phyloP scores from a whole-genome alignment of 2,797 vertebrate genomes.

The Rhadinocentrus ornatus region DNA sequence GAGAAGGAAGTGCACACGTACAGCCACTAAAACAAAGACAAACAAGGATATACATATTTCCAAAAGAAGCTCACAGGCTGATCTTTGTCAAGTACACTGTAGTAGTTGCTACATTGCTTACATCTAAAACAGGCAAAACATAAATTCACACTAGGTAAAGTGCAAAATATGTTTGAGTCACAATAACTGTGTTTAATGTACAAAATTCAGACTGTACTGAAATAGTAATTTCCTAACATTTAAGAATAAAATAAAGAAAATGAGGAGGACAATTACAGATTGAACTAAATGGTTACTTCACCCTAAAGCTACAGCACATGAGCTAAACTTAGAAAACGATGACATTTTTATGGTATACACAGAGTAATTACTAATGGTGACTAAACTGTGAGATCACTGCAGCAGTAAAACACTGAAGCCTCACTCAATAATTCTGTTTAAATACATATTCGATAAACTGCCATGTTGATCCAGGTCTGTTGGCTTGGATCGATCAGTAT shows the following conservation, averaged over 20 bases:
- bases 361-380: constrained; percentile 10
- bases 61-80: constrained; percentile 20
- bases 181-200: neutral
- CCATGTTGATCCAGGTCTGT: neutral
- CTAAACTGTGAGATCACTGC: constrained; percentile 7
- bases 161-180: neutral
- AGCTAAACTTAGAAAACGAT: constrained; percentile 9
- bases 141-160: neutral
- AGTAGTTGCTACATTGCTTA: neutral
- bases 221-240: neutral
- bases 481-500: constrained; percentile 3
- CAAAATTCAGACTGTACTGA: neutral
- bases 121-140: constrained; percentile 1
- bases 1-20: constrained; percentile 72
- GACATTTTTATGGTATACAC: neutral
- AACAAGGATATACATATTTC: constrained; percentile 33
- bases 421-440: neutral
- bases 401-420: constrained; percentile 10
- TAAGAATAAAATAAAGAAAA: neutral
- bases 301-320: neutral
- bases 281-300: neutral
- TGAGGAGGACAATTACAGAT: neutral
- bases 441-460: constrained; percentile 5
- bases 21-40: constrained; percentile 26
- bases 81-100: constrained; percentile 8